Evolutionary conservation across 53 echinoderm and acorn worm genomes (phyloP).

Genomic region (Temnopleurus reevesii): DNA sequence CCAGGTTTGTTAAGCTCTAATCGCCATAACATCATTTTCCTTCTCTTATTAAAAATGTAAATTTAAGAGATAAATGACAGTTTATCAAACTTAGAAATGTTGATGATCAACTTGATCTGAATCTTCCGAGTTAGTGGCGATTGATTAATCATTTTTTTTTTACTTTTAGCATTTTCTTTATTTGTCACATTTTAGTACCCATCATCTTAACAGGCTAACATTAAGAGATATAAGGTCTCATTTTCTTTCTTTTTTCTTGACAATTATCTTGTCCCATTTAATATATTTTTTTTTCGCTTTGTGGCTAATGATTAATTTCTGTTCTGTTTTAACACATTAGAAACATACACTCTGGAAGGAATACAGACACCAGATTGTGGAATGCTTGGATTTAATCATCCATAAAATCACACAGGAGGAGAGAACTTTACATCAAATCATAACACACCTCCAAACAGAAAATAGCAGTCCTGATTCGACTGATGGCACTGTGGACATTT

Average conservation of each 20-base stretch:
- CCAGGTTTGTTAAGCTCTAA: background rate
- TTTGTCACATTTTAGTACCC: no score
- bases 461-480: background rate
- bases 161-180: no score
- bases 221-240: no score
- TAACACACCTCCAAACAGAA: background rate
- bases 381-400: constrained; percentile 5
- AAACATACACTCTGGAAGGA: constrained; percentile 20
- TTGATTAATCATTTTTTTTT: no score
- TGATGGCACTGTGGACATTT: background rate
- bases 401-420: background rate
- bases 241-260: no score
- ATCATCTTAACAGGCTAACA: no score
- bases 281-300: no score
- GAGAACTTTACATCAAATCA: background rate
- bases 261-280: no score
- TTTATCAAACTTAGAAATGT: background rate
- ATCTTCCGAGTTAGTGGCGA: no score
- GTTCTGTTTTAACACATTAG: background rate
- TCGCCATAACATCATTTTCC: background rate
- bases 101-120: no score
- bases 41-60: background rate
- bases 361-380: constrained; percentile 2
- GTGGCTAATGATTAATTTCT: background rate
- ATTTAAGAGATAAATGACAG: background rate